Percentiles rank a stretch among this genome's conserved stretches.
Conservation (phyloP, 2,113 vertebrate genomes). For the Polyodon spathula region DNA sequence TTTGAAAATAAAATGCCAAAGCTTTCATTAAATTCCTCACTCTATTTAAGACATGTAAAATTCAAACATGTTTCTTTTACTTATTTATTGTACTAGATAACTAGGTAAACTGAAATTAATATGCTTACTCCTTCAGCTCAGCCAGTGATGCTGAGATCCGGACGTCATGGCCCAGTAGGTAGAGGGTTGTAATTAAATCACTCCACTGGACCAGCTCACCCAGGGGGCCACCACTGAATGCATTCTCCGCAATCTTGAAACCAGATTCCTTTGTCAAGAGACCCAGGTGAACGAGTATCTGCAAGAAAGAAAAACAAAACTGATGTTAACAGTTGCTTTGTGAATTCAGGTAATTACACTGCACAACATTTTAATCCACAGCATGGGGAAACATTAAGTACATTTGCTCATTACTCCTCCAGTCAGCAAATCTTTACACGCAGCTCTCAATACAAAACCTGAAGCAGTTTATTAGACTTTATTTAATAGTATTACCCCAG, state of each 20-base stretch:
- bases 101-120: constrained; percentile 47
- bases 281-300: constrained; percentile 93
- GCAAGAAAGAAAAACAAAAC: constrained; percentile 26
- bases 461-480: too few species aligned
- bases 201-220: constrained; percentile 98
- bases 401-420: too few species aligned
- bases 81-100: background rate
- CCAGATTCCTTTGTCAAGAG: constrained; percentile 97
- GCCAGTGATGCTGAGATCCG: constrained; percentile 91
- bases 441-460: too few species aligned
- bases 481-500: too few species aligned
- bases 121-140: constrained; percentile 96
- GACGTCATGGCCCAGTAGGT: constrained; percentile 54
- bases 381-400: too few species aligned
- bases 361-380: background rate
- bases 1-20: too few species aligned
- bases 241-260: constrained; percentile 98
- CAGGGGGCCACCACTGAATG: constrained; percentile 91
- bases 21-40: too few species aligned
- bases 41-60: too few species aligned
- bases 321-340: constrained; percentile 5
- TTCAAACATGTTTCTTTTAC: too few species aligned
- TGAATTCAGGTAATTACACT: background rate
- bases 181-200: constrained; percentile 96
- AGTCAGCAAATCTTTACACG: too few species aligned